Evolutionary conservation across 2,888 invertebrate genomes (phyloP), one percentile per base, ranked within the genome.

Genomic region (Xanthia togata): DNA sequence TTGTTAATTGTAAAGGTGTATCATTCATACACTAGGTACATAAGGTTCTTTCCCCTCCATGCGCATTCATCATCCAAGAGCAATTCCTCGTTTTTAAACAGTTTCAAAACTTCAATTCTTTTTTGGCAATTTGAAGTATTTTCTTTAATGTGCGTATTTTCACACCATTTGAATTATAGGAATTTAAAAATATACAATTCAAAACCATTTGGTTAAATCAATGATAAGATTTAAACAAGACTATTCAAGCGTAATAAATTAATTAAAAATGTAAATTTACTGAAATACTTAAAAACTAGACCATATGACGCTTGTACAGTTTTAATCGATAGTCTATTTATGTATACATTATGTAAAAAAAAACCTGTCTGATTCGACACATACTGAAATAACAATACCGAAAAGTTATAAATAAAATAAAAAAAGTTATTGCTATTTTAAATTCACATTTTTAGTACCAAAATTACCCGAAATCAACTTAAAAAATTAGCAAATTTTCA

Each of bases 231-330:
- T 59, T 35, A 41, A 41, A 31, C 57, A 31, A 57, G 20, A 67
- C 8, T 59, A 63, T 38, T 76, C 50, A 50, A 78, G 26, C 38
- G 76, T 50, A 26, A 50, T 68, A 31, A 57, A 77, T 76, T 62
- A 8, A 14, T 31, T 55, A 35, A 57, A 57, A 35, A 75, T 68
- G 47, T 44, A 26, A 82, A 76, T 79, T 26, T 35, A 23, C 41
- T 62, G 31, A 67, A 62, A 57, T 76, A 47, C 6, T 62, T 23
- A 35, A 62, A 76, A 57, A 76, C 55, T 82, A 57, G 68, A 57
- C 55, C 14, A 17, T 20, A 14, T 50, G 67, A 76, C 50, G 50
- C 50, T 59, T 59, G 41, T 44, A 57, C 14, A 44, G 44, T 47
- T 47, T 47, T 55, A 47, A 55, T 60, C 9, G 17, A 44, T 41